Conservation (phyloP, 2,113 vertebrate species). For the Xiphophorus couchianus region DNA sequence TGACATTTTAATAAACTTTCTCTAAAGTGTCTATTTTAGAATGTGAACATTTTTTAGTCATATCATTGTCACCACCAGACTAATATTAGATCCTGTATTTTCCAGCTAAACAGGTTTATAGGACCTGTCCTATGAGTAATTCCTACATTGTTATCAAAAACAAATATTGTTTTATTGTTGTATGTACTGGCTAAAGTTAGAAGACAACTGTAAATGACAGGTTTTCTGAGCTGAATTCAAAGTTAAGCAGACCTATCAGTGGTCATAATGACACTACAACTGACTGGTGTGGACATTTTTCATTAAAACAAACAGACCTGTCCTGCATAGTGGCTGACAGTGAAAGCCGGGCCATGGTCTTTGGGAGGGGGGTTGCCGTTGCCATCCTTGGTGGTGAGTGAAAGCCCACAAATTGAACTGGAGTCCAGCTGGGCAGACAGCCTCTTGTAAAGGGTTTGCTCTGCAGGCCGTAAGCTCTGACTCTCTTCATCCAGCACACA, state of each 20-base stretch:
- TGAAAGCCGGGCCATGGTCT: conserved; percentile 88
- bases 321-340: conserved; percentile 88
- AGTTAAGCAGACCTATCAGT: not conserved
- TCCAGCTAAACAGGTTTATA: not conserved
- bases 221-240: not conserved
- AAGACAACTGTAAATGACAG: not conserved
- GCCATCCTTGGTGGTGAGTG: conserved; percentile 88
- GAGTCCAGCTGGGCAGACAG: conserved; percentile 87
- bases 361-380: conserved; percentile 91
- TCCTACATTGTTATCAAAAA: no score
- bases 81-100: not conserved
- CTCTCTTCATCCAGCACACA: conserved; percentile 93
- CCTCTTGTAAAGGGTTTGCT: conserved; percentile 87
- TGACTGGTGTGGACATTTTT: not conserved
- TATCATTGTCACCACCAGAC: not conserved
- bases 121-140: not conserved
- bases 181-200: not conserved
- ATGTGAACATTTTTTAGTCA: not conserved
- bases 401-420: conserved; percentile 79
- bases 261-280: not conserved
- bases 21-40: not conserved
- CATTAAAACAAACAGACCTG: conserved; percentile 80
- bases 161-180: not conserved
- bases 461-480: conserved; percentile 82
- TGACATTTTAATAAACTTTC: not conserved